A percentile compares a stretch with the other conserved stretches of the same genome.
Conservation (phyloP, 2,113 vertebrate genomes). For the Melanotaenia duboulayi region DNA sequence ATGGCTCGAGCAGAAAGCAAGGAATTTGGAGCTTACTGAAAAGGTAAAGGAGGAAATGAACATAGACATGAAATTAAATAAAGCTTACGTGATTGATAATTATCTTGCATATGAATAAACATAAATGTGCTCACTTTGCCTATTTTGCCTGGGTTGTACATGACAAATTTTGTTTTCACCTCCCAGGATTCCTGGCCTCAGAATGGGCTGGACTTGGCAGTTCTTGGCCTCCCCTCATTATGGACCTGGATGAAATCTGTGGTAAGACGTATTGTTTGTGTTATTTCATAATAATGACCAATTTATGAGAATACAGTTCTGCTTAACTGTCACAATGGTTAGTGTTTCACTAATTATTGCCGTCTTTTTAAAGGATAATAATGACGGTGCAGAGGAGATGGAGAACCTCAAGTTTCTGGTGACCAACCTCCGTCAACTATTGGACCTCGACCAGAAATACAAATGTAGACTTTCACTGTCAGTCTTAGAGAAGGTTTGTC, state of each 20-base stretch:
- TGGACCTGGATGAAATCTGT: slow-evolving; percentile 88
- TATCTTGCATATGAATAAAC: no score
- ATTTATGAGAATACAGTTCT: background rate
- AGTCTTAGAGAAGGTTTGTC: slow-evolving; percentile 92
- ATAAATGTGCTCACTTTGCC: no score
- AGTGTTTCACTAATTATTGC: background rate
- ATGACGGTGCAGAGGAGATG: slow-evolving; percentile 84
- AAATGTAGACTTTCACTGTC: slow-evolving; percentile 91
- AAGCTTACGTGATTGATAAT: background rate
- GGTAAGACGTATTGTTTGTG: slow-evolving; percentile 48
- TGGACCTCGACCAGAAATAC: slow-evolving; percentile 89
- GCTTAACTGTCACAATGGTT: background rate
- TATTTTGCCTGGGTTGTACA: background rate
- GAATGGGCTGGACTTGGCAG: slow-evolving; percentile 91
- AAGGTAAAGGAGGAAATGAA: slow-evolving; percentile 83
- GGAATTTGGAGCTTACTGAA: slow-evolving; percentile 94
- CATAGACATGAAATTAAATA: background rate
- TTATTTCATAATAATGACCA: background rate
- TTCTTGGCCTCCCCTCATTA: slow-evolving; percentile 84
- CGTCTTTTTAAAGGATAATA: slow-evolving; percentile 80
- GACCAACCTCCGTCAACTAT: slow-evolving; percentile 85
- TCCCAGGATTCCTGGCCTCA: slow-evolving; percentile 92
- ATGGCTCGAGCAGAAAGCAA: slow-evolving; percentile 92
- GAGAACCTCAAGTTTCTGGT: slow-evolving; percentile 86
- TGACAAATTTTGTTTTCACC: background rate